phyloP scores from a whole-genome alignment of 2,113 vertebrate genomes.

The Tyto alba region DNA sequence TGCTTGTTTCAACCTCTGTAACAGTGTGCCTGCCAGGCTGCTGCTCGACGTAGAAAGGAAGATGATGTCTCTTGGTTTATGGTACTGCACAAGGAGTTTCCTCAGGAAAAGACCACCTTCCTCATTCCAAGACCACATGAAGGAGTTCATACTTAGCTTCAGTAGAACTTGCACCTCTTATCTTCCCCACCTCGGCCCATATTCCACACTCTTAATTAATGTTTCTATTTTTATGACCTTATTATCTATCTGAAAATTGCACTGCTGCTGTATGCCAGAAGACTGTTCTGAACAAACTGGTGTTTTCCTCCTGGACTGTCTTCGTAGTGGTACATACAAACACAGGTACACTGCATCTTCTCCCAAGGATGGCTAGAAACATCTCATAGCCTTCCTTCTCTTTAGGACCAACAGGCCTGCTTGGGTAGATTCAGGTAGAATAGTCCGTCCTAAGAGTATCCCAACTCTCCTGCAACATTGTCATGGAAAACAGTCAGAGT shows the following conservation, averaged over 20 bases:
- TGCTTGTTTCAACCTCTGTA: not conserved
- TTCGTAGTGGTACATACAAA: not conserved
- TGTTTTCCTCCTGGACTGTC: not conserved
- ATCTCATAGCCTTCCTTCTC: not conserved
- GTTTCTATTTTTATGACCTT: slow-evolving; percentile 17
- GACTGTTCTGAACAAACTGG: not conserved
- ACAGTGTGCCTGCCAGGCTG: not conserved
- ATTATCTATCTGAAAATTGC: not conserved
- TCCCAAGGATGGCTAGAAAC: not conserved
- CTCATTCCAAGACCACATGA: not conserved
- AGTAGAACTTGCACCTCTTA: slow-evolving; percentile 12
- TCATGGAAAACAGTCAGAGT: not conserved
- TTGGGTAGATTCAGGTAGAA: not conserved
- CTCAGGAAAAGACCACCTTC: not conserved
- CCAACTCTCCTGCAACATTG: not conserved
- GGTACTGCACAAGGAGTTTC: not conserved
- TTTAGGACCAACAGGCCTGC: not conserved
- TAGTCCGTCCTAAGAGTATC: not conserved
- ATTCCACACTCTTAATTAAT: not conserved
- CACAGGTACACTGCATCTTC: not conserved
- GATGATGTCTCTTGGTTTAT: not conserved
- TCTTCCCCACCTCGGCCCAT: not conserved
- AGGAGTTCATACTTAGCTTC: not conserved
- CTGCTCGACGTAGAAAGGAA: not conserved
- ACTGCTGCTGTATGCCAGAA: not conserved